A percentile compares a stretch with the other conserved stretches of the same genome.
phyloP scores from a whole-genome alignment of 2,888 invertebrate species.

The Tanypteryx hageni region DNA sequence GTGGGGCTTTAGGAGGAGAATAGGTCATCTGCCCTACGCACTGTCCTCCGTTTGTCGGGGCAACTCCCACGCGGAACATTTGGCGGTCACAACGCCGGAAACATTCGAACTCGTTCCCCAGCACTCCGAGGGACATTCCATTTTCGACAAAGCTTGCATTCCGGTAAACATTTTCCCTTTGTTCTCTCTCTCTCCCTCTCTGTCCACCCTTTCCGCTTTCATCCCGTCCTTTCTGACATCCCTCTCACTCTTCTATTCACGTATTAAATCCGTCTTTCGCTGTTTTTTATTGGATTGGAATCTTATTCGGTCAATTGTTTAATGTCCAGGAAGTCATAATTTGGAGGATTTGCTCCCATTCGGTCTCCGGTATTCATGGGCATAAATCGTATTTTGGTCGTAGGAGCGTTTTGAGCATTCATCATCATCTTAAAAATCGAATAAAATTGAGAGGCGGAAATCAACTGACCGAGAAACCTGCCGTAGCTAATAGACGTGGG shows the following conservation, averaged over 20 bases:
- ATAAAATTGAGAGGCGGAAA: too few species aligned
- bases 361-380: too few species aligned
- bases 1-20: not conserved
- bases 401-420: too few species aligned
- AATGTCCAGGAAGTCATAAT: not conserved
- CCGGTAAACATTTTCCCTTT: slow-evolving; percentile 1
- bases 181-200: not conserved
- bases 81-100: slow-evolving; percentile 35
- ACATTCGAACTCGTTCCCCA: slow-evolving; percentile 45
- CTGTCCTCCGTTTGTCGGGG: slow-evolving; percentile 36
- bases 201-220: not conserved
- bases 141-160: slow-evolving; percentile 14
- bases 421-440: too few species aligned
- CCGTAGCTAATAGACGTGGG: too few species aligned
- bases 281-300: not conserved
- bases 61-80: slow-evolving; percentile 32
- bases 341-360: too few species aligned
- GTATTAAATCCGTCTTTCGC: not conserved
- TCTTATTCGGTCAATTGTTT: not conserved
- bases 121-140: not conserved
- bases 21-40: not conserved
- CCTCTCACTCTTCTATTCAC: not conserved
- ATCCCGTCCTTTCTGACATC: not conserved
- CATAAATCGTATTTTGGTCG: too few species aligned
- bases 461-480: too few species aligned